Percentiles rank a stretch among this genome's conserved stretches.
Evolutionary conservation across 2,888 invertebrate genomes (phyloP).

Genomic region (Serripes groenlandicus): DNA sequence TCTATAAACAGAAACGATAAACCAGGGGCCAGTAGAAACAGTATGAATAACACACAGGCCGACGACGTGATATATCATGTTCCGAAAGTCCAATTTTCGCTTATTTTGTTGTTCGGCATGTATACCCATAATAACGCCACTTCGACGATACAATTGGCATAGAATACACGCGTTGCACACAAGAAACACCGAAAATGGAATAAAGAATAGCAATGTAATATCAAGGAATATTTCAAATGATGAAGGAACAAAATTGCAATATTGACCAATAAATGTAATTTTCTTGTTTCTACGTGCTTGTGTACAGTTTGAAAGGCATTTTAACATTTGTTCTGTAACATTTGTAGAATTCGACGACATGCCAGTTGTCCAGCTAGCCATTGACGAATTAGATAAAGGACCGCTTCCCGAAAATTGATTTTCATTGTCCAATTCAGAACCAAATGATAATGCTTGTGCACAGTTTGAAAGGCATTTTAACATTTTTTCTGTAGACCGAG

Average conservation of each 20-base stretch:
- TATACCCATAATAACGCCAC: not conserved
- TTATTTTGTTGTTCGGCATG: not conserved
- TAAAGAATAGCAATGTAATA: not conserved
- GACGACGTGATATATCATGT: conserved; percentile 12
- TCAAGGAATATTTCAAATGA: not conserved
- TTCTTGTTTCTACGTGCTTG: not conserved
- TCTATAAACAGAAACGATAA: not conserved
- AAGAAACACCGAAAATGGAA: not conserved
- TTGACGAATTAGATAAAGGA: too few relatives aligned
- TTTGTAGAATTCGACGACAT: too few relatives aligned
- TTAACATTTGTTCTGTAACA: not conserved
- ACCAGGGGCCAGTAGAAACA: not conserved
- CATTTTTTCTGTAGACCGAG: too few relatives aligned
- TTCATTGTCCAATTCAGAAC: too few relatives aligned
- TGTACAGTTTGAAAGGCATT: not conserved
- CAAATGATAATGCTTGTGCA: too few relatives aligned
- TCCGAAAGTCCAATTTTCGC: not conserved
- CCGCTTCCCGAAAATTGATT: too few relatives aligned
- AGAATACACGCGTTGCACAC: conserved; percentile 8
- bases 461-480: too few relatives aligned
- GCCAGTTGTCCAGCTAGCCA: too few relatives aligned
- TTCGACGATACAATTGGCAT: not conserved
- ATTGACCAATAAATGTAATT: conserved; percentile 2
- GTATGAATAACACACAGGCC: conserved; percentile 5
- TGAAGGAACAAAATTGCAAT: conserved; percentile 3